Evolutionary conservation across 2,888 invertebrate species (phyloP), one percentile per base, ranked within the genome.

Genomic region (Euproctis similis): DNA sequence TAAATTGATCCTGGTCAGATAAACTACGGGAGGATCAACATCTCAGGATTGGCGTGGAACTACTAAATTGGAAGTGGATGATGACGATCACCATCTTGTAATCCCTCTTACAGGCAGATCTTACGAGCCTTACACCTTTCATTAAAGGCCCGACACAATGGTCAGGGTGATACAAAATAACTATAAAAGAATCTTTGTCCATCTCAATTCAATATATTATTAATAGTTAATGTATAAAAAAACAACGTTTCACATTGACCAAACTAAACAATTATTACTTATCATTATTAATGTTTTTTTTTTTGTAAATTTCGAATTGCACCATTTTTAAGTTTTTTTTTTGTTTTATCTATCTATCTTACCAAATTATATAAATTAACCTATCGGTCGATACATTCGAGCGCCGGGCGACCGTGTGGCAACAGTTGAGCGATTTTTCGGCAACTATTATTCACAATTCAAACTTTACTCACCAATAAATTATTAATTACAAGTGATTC

Each of bases 281-380:
- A 13, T 24, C 45, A 36, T 49, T 25, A 24, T 21, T 17, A 33
- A 33, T 32, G 24, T 30, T 23, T 41, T 35, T 34, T 28, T 38
- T 37, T 46, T 36, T 46, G 26, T 25, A 24, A 39, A 27, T 37
- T 48, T 43, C 31, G n/a, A 36, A 50, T 50, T 50, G 48, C 48
- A 49, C 51, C 43, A 31, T 46, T 50, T 50, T 45, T 42, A 30
- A 12, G 27, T 40, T 46, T 48, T 51, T 51, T 41, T 30, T 39
- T 37, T 30, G 36, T 35, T 24, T n/a, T n/a, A n/a, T n/a, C n/a
- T n/a, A n/a, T n/a, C n/a, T 41, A 12, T 30, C 10, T 24, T 21
- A 33, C 28, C 21, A 28, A 37, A 31, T n/a, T n/a, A n/a, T n/a
- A 32, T 24, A 2, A 30, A 28, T 30, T 40, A 42, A 43, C 48